phyloP scores from a whole-genome alignment of 2,797 vertebrate genomes.

The Phataginus tricuspis region DNA sequence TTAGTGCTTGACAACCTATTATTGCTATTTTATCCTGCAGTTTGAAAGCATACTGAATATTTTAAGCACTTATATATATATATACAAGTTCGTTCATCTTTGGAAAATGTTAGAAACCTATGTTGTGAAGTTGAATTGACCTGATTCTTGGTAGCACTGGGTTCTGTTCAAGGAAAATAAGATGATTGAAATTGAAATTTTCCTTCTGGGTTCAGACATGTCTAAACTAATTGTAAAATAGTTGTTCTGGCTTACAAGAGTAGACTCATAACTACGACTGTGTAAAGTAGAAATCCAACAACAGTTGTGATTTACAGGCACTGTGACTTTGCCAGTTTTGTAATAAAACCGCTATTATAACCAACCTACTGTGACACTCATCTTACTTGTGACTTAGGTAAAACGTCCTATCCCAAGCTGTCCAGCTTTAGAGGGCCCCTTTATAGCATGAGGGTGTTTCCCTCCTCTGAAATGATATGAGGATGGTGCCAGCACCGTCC shows the following conservation, averaged over 20 bases:
- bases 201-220: slow-evolving; percentile 80
- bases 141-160: slow-evolving; percentile 71
- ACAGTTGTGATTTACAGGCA: slow-evolving; percentile 44
- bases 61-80: not conserved
- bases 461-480: not conserved
- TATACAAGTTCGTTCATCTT: not conserved
- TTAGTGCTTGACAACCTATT: not conserved
- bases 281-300: slow-evolving; percentile 59
- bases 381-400: slow-evolving; percentile 13
- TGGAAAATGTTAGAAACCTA: slow-evolving; percentile 37
- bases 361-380: not conserved
- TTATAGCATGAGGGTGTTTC: not conserved
- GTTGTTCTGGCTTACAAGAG: slow-evolving; percentile 78
- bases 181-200: slow-evolving; percentile 76
- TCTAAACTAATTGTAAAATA: slow-evolving; percentile 84
- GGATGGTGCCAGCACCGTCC: not conserved
- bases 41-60: slow-evolving; percentile 1
- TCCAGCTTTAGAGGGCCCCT: not conserved
- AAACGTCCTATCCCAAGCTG: not conserved
- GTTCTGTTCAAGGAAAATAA: slow-evolving; percentile 74
- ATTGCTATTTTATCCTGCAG: slow-evolving; percentile 26
- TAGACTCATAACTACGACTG: slow-evolving; percentile 56
- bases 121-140: slow-evolving; percentile 41
- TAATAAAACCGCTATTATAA: slow-evolving; percentile 33
- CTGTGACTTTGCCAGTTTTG: slow-evolving; percentile 2